Base-by-base conservation (phyloP, 2,888 invertebrate species). In the Brachyptera putata region DNA sequence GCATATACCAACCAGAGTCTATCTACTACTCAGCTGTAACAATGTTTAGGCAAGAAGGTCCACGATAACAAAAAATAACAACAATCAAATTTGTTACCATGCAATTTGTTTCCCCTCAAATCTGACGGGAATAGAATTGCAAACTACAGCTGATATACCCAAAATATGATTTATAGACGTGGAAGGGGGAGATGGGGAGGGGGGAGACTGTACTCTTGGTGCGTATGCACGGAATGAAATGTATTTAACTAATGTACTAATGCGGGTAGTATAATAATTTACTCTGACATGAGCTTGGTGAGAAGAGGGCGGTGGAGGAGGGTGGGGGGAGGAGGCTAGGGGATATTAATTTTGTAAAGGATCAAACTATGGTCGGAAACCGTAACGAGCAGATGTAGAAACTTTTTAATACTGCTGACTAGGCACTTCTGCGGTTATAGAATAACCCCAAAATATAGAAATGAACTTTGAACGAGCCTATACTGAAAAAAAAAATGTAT, bases 201-300 rank as follows among this genome's bases (percentile, higher is more conserved):
- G n/a, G n/a, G n/a, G n/a, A n/a, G n/a, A n/a, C n/a, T n/a, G n/a
- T n/a, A n/a, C n/a, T n/a, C n/a, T n/a, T n/a, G n/a, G n/a, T n/a
- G n/a, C n/a, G n/a, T n/a, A n/a, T n/a, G n/a, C n/a, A n/a, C n/a
- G n/a, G n/a, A n/a, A 14, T 3, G 53, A 9, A 18, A 34, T 21
- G 53, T 36, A 34, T 53, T 53, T 34, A 36, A 53, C 53, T 53
- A 53, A 53, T 53, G 22, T 22, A 53, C 36, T 36, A 34, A 53
- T 53, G 53, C 53, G 53, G 53, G 53, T 34, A 11, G 11, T 53
- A 53, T 53, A 30, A 53, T 53, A 53, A 53, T 36, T 53, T 53
- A 53, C 53, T 34, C 36, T 30, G 34, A 36, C 36, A 53, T 16
- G 36, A 21, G 22, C 24, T 3, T 46, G 46, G 22, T 3, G 21